A percentile compares a stretch with the other conserved stretches of the same genome.
Evolutionary conservation across 2,888 invertebrate species (phyloP).

Genomic region (Rutpela maculata): DNA sequence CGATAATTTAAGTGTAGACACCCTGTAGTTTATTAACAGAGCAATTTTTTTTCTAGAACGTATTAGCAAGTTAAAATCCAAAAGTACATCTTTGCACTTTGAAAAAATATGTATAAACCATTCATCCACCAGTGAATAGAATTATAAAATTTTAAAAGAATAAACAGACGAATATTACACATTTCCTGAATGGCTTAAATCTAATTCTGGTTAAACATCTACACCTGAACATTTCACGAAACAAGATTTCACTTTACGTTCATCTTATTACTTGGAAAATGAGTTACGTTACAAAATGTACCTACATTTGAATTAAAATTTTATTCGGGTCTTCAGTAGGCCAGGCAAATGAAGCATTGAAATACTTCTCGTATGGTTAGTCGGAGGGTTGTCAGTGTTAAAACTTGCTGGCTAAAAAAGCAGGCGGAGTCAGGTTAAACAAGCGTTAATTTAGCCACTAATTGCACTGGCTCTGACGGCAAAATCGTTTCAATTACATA

Average conservation of each 20-base stretch:
- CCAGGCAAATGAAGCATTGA: constrained; percentile 20
- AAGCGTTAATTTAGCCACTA: constrained; percentile 68
- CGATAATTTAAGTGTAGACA: too few species aligned
- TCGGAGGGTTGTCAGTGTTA: constrained; percentile 17
- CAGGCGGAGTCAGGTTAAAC: constrained; percentile 45
- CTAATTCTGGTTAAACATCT: background rate
- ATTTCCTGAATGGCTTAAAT: background rate
- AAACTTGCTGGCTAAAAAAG: constrained; percentile 25
- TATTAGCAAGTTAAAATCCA: too few species aligned
- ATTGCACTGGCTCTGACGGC: constrained; percentile 66
- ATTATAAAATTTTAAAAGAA: too few species aligned
- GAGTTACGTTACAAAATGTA: background rate
- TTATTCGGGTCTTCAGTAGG: constrained; percentile 1
- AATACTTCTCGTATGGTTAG: constrained; percentile 29
- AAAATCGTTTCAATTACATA: constrained; percentile 68
- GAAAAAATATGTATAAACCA: too few species aligned
- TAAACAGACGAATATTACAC: too few species aligned
- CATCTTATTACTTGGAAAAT: constrained; percentile 1
- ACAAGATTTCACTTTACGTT: background rate
- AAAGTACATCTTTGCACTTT: too few species aligned
- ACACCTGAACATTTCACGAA: constrained; percentile 1
- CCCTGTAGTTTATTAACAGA: too few species aligned
- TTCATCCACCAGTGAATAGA: too few species aligned
- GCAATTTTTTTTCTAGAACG: too few species aligned
- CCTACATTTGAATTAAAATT: constrained; percentile 22